A percentile compares a stretch with the other conserved stretches of the same genome.
Evolutionary conservation across 2,113 vertebrate genomes (phyloP).

Genomic region (Hiodon alosoides): DNA sequence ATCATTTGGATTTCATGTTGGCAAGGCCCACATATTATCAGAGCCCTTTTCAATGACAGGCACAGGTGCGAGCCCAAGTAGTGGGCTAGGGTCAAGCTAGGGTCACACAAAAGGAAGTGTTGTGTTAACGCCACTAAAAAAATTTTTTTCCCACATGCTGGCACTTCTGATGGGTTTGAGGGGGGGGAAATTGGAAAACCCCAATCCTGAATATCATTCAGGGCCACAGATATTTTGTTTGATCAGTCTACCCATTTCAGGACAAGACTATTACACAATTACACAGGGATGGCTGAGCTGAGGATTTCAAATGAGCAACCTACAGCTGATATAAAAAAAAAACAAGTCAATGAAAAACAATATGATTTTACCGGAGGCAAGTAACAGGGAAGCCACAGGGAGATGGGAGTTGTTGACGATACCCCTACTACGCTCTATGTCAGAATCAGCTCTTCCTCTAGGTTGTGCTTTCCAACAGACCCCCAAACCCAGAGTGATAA

Average conservation of each 20-base stretch:
- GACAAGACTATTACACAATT: not conserved
- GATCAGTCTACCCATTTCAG: not conserved
- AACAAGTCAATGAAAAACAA: not conserved
- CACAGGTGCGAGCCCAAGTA: constrained; percentile 15
- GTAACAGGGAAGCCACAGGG: not conserved
- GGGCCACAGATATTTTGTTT: not conserved
- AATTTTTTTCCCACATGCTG: not conserved
- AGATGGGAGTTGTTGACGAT: constrained; percentile 32
- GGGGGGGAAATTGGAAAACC: not conserved
- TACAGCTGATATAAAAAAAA: no score
- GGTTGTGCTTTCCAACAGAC: constrained; percentile 17
- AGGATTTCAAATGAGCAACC: no score
- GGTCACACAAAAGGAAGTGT: constrained; percentile 13
- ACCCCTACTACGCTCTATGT: constrained; percentile 23
- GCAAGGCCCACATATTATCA: no score
- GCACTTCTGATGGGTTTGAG: not conserved
- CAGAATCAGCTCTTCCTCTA: not conserved
- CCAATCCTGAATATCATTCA: not conserved
- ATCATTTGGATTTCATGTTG: not conserved
- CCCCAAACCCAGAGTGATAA: not conserved
- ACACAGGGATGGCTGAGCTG: no score
- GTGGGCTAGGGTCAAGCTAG: not conserved
- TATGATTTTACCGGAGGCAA: not conserved
- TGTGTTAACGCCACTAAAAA: not conserved
- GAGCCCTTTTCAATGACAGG: not conserved